Evolutionary conservation across 2,113 vertebrate species (phyloP).

Genomic region (Tiliqua scincoides): DNA sequence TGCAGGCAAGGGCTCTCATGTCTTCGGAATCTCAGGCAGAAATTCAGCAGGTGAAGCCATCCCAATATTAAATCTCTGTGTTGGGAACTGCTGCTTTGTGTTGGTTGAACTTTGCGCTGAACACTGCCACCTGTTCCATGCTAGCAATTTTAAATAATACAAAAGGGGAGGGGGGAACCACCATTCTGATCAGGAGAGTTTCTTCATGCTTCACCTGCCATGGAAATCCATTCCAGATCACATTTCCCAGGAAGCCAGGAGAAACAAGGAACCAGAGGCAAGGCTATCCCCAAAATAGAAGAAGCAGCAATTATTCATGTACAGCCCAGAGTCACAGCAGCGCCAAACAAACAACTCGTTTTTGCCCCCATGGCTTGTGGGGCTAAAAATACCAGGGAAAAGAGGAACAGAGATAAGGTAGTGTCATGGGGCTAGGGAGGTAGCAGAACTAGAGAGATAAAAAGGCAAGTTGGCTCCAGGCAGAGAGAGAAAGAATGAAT

Average conservation of each 20-base stretch:
- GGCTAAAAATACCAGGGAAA: slow-evolving; percentile 3
- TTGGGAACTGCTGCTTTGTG: no score
- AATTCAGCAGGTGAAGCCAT: no score
- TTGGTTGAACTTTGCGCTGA: not conserved
- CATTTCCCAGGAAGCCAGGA: no score
- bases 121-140: not conserved
- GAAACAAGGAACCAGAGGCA: not conserved
- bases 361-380: not conserved
- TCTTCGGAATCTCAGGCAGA: no score
- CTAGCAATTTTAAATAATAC: not conserved
- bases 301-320: not conserved
- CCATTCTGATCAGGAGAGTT: accelerated
- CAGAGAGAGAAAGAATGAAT: not conserved
- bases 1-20: no score
- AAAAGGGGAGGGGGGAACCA: not conserved
- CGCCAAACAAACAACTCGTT: not conserved
- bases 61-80: not conserved
- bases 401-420: slow-evolving; percentile 5
- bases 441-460: not conserved
- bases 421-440: not conserved
- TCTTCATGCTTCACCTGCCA: not conserved
- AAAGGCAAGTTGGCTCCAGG: not conserved
- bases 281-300: not conserved
- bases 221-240: not conserved
- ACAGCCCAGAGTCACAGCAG: no score